These are phyloP conservation scores for Tipula confusa DNA, from an alignment of 2,888 invertebrate species.

Conservation along the genomic window DNA sequence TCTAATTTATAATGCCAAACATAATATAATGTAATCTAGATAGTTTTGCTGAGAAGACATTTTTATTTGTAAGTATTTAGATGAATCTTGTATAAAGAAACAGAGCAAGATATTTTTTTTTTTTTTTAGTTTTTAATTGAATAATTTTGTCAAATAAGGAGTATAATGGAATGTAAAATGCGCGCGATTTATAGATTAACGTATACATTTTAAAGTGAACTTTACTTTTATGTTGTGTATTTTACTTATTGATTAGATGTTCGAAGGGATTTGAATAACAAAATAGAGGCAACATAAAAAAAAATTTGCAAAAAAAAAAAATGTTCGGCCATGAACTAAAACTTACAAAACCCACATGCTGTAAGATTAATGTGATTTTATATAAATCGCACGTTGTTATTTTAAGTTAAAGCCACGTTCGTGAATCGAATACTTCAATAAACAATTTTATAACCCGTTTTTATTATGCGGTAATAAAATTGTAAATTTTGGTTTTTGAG, in stretches of 20 bases:
- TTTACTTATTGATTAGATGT: no score
- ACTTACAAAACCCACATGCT: background rate
- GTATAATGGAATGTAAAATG: no score
- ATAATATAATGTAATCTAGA: no score
- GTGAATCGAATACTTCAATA: conserved; percentile 14
- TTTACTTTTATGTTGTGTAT: no score
- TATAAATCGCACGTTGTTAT: background rate
- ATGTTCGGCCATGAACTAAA: background rate
- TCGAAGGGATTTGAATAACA: background rate
- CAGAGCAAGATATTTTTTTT: no score
- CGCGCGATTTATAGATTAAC: no score
- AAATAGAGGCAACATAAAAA: background rate
- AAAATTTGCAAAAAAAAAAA: no score
- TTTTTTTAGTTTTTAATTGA: no score
- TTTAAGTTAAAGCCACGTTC: background rate
- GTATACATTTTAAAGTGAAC: no score
- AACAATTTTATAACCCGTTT: conserved; percentile 9
- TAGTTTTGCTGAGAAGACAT: background rate
- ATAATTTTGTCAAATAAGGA: background rate
- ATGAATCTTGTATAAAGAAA: background rate
- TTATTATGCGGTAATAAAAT: background rate
- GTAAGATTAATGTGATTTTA: background rate
- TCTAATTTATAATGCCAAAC: background rate
- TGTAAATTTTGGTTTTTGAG: background rate
- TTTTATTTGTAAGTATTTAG: background rate